Evolutionary conservation across 2,113 vertebrate genomes (phyloP), one percentile per base, ranked within the genome.

Genomic region (Axis porcinus): DNA sequence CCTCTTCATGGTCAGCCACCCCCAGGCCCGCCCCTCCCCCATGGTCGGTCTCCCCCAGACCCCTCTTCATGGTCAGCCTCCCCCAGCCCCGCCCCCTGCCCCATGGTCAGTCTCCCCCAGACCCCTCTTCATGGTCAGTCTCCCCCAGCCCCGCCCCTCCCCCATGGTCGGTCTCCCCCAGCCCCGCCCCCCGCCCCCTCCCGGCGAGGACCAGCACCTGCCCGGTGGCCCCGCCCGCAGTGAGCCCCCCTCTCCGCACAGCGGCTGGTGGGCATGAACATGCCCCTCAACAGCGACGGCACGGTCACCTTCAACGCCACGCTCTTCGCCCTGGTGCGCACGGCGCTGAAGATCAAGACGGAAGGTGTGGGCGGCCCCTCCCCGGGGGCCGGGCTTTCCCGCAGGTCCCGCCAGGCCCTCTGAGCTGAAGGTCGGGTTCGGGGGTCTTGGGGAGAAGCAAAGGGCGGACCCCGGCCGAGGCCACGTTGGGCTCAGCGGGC

Each of bases 251-350:
- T 84, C n/a, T 97, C 81, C 1, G 0, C 25, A 45, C 98, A 99
- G 99, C 99, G 99, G 2, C 98, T 99, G 82, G 99, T 99, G 95
- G 99, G 99, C 89, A 99, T 99, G 99, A 99, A 99, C 99, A 99
- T 99, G 99, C 99, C 99, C 19, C 98, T 99, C 78, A 99, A 99
- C 99, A 99, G 99, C 0, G 99, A 99, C 0, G 99, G 99, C 92
- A 99, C 99, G 0, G 99, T 99, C 98, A 99, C 99, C 92, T 99
- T 99, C 98, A 99, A 99, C 0, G 99, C 99, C 82, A 99, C 99
- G 0, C 99, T 99, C 97, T 99, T 99, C 2, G 99, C 99, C 0
- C 99, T 99, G 97, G 99, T 99, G 85, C 99, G 99, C 98, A 99
- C 99, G 0, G 99, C 99, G 8, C 99, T 99, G 86, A 99, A 99